phyloP scores from a whole-genome alignment of 2,113 vertebrate species.

The Eulemur rufifrons region DNA sequence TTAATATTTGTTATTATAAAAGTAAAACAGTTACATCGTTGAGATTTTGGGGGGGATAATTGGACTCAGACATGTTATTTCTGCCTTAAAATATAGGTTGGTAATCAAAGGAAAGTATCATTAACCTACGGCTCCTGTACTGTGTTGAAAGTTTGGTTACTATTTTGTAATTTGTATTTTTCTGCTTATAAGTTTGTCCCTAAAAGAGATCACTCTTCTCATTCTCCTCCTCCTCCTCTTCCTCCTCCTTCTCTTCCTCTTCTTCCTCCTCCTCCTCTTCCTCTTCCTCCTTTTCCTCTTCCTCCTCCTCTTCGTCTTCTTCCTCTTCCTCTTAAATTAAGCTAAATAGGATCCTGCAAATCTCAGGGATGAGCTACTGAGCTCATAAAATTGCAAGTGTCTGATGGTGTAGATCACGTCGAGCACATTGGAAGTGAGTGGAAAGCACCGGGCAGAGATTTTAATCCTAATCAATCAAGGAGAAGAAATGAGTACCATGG shows the following conservation, averaged over 20 bases:
- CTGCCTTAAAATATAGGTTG: background rate
- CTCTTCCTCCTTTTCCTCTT: too few relatives aligned
- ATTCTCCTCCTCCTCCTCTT: background rate
- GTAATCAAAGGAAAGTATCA: background rate
- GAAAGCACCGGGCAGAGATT: background rate
- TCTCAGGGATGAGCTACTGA: background rate
- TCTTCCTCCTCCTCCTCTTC: too few relatives aligned
- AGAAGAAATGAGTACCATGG: background rate
- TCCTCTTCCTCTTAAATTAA: background rate
- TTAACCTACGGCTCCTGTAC: background rate
- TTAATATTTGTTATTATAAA: background rate
- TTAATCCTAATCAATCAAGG: background rate
- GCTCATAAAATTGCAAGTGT: background rate
- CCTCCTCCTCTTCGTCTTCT: too few relatives aligned
- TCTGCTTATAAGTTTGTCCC: background rate
- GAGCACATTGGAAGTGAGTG: background rate
- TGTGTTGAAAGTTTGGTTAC: background rate
- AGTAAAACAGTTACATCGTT: background rate
- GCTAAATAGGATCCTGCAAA: background rate
- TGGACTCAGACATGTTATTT: background rate
- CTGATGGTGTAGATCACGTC: background rate
- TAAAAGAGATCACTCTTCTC: background rate
- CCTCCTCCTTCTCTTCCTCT: background rate
- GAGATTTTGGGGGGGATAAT: background rate
- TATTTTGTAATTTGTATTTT: background rate